These are phyloP conservation scores for Apis dorsata DNA, from an alignment of 1,140 invertebrate species.

Conservation along the genomic window DNA sequence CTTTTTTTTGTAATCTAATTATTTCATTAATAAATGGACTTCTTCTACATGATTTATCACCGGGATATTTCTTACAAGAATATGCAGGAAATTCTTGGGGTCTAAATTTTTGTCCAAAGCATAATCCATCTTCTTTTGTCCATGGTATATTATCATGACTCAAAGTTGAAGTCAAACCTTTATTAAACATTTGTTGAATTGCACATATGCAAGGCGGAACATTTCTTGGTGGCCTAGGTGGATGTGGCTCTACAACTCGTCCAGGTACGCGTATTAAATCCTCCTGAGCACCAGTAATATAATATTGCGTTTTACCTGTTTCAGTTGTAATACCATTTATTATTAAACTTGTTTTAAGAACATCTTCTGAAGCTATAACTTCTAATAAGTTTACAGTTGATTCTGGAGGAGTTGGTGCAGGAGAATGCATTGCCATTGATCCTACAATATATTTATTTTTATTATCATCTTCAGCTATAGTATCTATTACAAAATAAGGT, in stretches of 20 bases:
- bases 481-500: conserved; percentile 60
- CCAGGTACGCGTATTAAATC: conserved; percentile 52
- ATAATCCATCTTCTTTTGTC: conserved; percentile 57
- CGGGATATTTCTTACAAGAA: conserved; percentile 60
- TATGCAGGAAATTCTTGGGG: conserved; percentile 44
- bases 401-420: conserved; percentile 55
- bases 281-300: conserved; percentile 58
- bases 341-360: conserved; percentile 57
- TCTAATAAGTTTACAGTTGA: conserved; percentile 52
- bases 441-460: conserved; percentile 61
- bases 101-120: conserved; percentile 65
- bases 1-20: conserved; percentile 15
- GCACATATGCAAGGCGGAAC: conserved; percentile 68
- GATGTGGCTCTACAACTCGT: conserved; percentile 42
- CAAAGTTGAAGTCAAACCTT: conserved; percentile 9
- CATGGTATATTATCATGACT: conserved; percentile 57
- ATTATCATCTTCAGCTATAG: conserved; percentile 47
- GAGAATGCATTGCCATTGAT: conserved; percentile 67
- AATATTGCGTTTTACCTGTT: conserved; percentile 58
- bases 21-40: conserved; percentile 59
- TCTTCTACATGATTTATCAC: conserved; percentile 56
- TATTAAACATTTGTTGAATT: conserved; percentile 52
- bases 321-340: conserved; percentile 60
- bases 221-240: conserved; percentile 51
- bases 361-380: conserved; percentile 59